phyloP scores from a whole-genome alignment of 2,888 invertebrate species.

The Tachina lurida region DNA sequence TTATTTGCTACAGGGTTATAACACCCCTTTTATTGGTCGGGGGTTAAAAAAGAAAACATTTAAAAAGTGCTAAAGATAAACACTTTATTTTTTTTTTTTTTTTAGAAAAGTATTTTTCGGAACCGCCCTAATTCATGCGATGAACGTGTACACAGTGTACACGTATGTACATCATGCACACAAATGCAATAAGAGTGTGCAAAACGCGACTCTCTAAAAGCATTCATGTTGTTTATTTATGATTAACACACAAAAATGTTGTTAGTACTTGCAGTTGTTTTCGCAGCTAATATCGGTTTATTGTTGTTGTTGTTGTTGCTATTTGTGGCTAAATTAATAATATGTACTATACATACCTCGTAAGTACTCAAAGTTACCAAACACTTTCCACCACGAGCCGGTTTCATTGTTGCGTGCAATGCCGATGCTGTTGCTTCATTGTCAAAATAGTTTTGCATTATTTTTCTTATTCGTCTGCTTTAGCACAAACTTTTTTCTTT shows the following conservation, averaged over 20 bases:
- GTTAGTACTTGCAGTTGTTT: constrained; percentile 28
- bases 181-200: not conserved
- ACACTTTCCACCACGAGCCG: constrained; percentile 77
- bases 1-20: too few species aligned
- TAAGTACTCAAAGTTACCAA: constrained; percentile 79
- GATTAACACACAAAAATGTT: constrained; percentile 49
- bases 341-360: constrained; percentile 75
- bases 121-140: constrained; percentile 2
- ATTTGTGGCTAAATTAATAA: constrained; percentile 18
- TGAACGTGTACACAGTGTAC: not conserved
- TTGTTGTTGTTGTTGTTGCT: constrained; percentile 37
- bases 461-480: constrained; percentile 26
- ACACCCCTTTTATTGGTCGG: too few species aligned
- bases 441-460: constrained; percentile 71
- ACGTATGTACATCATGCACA: too few species aligned
- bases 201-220: constrained; percentile 16
- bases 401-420: constrained; percentile 76
- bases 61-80: too few species aligned
- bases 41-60: too few species aligned
- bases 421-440: constrained; percentile 69
- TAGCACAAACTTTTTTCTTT: constrained; percentile 4
- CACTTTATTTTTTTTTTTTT: too few species aligned
- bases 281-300: constrained; percentile 11
- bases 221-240: constrained; percentile 41
- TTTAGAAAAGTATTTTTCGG: not conserved